Base-by-base conservation (phyloP, 2,797 vertebrate genomes). In the Tinamus major region DNA sequence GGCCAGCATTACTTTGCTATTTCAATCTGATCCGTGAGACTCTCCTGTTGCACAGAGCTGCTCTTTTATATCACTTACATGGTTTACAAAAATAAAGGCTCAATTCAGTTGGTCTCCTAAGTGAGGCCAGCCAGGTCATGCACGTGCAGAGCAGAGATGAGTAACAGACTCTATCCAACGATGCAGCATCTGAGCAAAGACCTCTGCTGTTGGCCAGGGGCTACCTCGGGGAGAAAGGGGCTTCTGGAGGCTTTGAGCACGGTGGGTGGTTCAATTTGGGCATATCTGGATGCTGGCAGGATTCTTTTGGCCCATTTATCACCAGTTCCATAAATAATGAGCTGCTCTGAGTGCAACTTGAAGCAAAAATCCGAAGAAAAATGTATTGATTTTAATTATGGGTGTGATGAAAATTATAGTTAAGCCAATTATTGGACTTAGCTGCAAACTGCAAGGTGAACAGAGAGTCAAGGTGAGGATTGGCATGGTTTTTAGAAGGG, bases 1-100 rank as follows among this genome's bases (percentile, higher is more conserved):
- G 92, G 71, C 81, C 72, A 96, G 96, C 81, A 94, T 96, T 96
- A 95, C 84, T 94, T 95, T 96, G 84, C 96, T 96, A 93, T 96
- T 96, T 96, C 94, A 82, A 90, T 93, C 86, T 94, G 88, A 95
- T 92, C 93, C 96, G 92, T 93, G 72, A 56, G 62, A 95, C 82
- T 92, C 85, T 70, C 82, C 35, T 89, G 59, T 85, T 85, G 31
- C 46, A 42, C 61, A 59, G 61, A 72, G 76, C 72, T 78, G 72
- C 83, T 79, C 61, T 94, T 94, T 87, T 84, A 12, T 87, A 78
- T 89, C 90, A 76, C 49, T 79, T 92, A 85, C 44, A 24, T 87
- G 79, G 65, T n/a, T 56, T 20, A 71, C 76, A 85, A 18, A 49
- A 91, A 85, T 44, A 35, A 44, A 27, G 44, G 78, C 75, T 90